Base-by-base conservation (phyloP, 2,113 vertebrate species). In the Dipodomys spectabilis region DNA sequence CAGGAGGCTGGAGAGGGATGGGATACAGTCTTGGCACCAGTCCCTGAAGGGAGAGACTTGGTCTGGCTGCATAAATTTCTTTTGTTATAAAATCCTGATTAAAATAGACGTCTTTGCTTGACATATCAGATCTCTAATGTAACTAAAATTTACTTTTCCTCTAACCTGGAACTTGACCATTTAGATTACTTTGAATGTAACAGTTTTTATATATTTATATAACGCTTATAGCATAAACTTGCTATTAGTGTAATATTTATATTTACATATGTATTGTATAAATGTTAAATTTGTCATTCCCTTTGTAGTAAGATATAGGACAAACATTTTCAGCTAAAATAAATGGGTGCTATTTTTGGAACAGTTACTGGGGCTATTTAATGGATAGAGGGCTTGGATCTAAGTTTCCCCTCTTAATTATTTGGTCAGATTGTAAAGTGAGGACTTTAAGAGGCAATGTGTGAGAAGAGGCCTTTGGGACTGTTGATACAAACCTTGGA, bases 11-110 rank as follows among this genome's bases (percentile, higher is more conserved):
- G 81, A 94, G 60, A 83, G 19, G 74, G 62, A 32, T 93, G 64
- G 75, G 78, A 90, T 39, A 81, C 64, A 94, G 35, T 32, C 25
- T 92, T 97, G 95, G 96, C 90, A 93, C 74, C 82, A 95, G 90
- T 94, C 88, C 89, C 93, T 83, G 35, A 97, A 96, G 90, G 91
- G 78, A 96, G 93, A 94, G 8, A 78, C 30, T 94, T 97, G 95
- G 94, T 96, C 88, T 93, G 57, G 30, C 88, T 86, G 73, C n/a
- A 82, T 72, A 92, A 96, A 93, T 75, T 96, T 97, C 86, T 95
- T 86, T 95, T 96, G 87, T 91, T 95, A 82, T 71, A 96, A 72
- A 97, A 97, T 92, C 80, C 72, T 0, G 32, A 97, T 94, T 69
- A 86, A 96, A 94, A 75, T 68, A 90, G 72, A 73, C 69, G 80